phyloP scores from a whole-genome alignment of 2,797 vertebrate species.

The Eurystomus glaucurus region DNA sequence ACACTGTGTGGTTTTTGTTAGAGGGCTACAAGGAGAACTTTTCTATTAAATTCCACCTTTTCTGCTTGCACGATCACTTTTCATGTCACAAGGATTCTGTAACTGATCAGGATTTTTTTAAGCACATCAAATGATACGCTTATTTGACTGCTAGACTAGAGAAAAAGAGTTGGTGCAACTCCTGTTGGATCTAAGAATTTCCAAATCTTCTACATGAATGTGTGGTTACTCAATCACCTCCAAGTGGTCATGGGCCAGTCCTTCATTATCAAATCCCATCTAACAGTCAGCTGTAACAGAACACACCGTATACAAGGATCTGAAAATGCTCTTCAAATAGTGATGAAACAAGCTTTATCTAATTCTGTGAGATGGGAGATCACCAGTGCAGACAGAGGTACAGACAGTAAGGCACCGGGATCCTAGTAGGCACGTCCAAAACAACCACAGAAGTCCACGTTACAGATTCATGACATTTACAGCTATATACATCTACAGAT shows the following conservation, averaged over 20 bases:
- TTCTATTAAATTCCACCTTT: not conserved
- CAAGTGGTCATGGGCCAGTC: not conserved
- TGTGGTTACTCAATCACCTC: not conserved
- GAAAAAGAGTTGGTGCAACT: not conserved
- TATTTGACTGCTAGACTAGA: not conserved
- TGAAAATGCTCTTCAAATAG: not conserved
- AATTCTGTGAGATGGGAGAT: not conserved
- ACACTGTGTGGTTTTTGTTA: accelerated
- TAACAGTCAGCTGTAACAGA: not conserved
- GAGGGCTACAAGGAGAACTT: not conserved
- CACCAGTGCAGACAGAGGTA: not conserved
- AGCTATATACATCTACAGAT: not conserved
- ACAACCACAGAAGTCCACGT: not conserved
- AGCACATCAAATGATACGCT: not conserved
- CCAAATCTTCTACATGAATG: not conserved
- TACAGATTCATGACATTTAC: not conserved
- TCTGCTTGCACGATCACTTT: not conserved
- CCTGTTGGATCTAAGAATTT: not conserved
- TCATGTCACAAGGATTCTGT: not conserved
- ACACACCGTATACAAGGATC: not conserved
- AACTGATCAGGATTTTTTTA: not conserved
- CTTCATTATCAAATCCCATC: not conserved
- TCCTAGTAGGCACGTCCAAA: not conserved
- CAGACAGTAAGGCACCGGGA: not conserved
- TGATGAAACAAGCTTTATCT: not conserved